Base-by-base conservation (phyloP, 2,113 vertebrate species). In the Saccopteryx leptura region DNA sequence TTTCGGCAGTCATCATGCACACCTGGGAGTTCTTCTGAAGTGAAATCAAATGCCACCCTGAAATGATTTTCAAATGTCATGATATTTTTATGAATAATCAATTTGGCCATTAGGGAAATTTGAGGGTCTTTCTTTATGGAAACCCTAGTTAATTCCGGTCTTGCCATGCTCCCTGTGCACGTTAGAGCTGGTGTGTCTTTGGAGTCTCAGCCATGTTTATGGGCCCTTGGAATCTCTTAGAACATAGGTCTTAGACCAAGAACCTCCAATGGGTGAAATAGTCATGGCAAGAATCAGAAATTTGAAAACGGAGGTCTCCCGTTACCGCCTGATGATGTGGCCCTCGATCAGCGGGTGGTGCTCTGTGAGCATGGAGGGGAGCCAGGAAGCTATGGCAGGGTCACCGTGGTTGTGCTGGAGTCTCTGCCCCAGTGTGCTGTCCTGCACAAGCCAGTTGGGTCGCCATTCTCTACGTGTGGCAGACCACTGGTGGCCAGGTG, bases 21-120 rank as follows among this genome's bases (percentile, higher is more conserved):
- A 14, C 52, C 75, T 78, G 63, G 66, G n/a, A 72, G 63, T 95
- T 85, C 54, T 90, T 90, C 61, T 46, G 48, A 87, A 95, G 81
- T 63, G 63, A 82, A 95, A 76, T 21, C 60, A 86, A 89, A 92
- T 83, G 72, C 91, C 94, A 90, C 56, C 65, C 69, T 86, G 79
- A 97, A 79, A 39, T 75, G 48, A 54, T 75, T 83, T 95, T 91
- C 69, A 71, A 88, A 89, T 61, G 71, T 54, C 69, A 81, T 56
- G 18, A 75, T 26, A 58, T n/a, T 82, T 85, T 91, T 86, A 79
- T 76, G 69, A 97, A 28, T 75, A 81, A 91, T 87, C 82, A 86
- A 26, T 82, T 88, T 60, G 63, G 66, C 6, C 68, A 9, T 69
- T 90, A 31, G 74, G 65, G 56, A 88, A 52, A 65, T 72, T 66